Conservation (phyloP, 2,113 vertebrate genomes). For the Rutilus rutilus region DNA sequence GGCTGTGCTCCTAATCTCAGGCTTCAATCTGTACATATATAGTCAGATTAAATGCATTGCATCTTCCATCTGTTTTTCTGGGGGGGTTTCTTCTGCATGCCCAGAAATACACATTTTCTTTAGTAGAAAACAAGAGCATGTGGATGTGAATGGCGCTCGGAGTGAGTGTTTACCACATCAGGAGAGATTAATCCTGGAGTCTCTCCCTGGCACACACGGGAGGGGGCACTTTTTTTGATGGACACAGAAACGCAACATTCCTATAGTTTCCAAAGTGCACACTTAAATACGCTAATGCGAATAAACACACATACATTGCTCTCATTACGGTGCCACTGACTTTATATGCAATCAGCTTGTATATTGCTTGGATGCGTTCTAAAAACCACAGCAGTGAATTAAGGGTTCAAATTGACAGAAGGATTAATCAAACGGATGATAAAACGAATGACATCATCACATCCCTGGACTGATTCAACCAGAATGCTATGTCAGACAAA, state of each 20-base stretch:
- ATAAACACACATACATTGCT: slow-evolving; percentile 38
- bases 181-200: slow-evolving; percentile 60
- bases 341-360: slow-evolving; percentile 73
- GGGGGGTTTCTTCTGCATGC: slow-evolving; percentile 54
- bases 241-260: slow-evolving; percentile 62
- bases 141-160: slow-evolving; percentile 57
- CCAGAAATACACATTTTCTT: slow-evolving; percentile 75
- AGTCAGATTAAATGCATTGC: slow-evolving; percentile 76
- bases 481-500: slow-evolving; percentile 53
- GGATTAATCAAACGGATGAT: slow-evolving; percentile 73
- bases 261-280: slow-evolving; percentile 63
- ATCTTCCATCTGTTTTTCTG: slow-evolving; percentile 73
- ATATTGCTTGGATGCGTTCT: slow-evolving; percentile 70
- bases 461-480: slow-evolving; percentile 54
- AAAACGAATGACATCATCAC: slow-evolving; percentile 71
- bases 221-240: slow-evolving; percentile 47
- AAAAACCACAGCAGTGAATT: slow-evolving; percentile 70
- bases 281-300: slow-evolving; percentile 19
- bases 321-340: slow-evolving; percentile 64
- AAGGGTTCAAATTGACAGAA: slow-evolving; percentile 67
- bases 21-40: slow-evolving; percentile 75
- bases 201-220: slow-evolving; percentile 59
- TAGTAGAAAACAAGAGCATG: slow-evolving; percentile 68
- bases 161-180: slow-evolving; percentile 67
- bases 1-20: slow-evolving; percentile 75